Base-by-base conservation (phyloP, 2,113 vertebrate genomes). In the Setophaga coronata region DNA sequence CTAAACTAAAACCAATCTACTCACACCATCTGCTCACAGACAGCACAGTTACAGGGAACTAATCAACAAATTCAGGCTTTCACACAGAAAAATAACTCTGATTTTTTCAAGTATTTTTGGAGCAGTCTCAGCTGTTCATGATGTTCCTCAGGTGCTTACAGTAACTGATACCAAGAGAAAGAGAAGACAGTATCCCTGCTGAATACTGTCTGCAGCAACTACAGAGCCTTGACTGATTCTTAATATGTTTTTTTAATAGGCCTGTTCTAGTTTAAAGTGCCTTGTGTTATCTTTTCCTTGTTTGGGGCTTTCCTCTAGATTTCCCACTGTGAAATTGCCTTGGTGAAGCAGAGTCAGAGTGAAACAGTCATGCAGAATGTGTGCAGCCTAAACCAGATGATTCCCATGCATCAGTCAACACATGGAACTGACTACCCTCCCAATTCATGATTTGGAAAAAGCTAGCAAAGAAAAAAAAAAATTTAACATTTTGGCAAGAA, bases 191-290 rank as follows among this genome's bases (percentile, higher is more conserved):
- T 38, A 38, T 82, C 80, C 79, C 69, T 62, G 54, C 45, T 94
- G 85, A 96, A 80, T 67, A 91, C 47, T 81, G 38, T 53, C 56
- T 14, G 65, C 47, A 90, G 70, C 89, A 91, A 58, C 77, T 77
- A 87, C 28, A 88, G 87, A 95, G 43, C 7, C 51, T 94, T 94
- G 96, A 96, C 86, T 95, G 60, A 61, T 89, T 95, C 76, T 87
- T 97, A 96, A 47, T 96, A 98, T 91, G 79, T 58, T 94, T 88
- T 97, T 97, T 92, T 79, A 97, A 97, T 96, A 95, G 88, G 62
- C 69, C 92, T 97, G 70, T 73, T 96, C 77, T 77, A 90, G 51
- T 94, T 96, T 95, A 71, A 87, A 92, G 40, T 73, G 65, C 90
- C 69, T 73, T 90, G 38, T 82, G 92, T 91, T 95, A 93, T 87